Evolutionary conservation across 2,888 invertebrate genomes (phyloP), one percentile per base, ranked within the genome.

Genomic region (Sycophila texana): DNA sequence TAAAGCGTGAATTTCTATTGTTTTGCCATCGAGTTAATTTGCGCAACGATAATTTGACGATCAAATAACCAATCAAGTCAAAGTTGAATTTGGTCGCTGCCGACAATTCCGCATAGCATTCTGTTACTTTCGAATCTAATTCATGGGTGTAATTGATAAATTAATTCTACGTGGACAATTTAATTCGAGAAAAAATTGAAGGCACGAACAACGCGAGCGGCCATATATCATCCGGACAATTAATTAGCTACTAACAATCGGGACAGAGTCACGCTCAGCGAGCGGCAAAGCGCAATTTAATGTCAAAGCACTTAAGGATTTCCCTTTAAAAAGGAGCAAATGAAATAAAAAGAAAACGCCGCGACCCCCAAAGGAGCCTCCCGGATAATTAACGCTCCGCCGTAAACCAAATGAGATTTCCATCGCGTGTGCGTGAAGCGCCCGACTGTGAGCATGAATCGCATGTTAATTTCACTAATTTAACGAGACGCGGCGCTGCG

Each of bases 401-500:
- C 26, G 13, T 47, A 57, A 39, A 20, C 20, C 14, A 30, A 63
- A 77, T 63, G 47, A 63, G 55, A 57, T 61, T 61, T 72, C 26
- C 61, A 72, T 72, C n/a, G 60, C 60, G 16, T 22, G 22, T 16
- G 51, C 18, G 47, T 57, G 13, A 22, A 61, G 16, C 53, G 2
- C 16, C 2, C 47, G 63, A n/a, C 57, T 13, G 18, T 49, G 57
- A 7, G 39, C 39, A 39, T 57, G 63, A 70, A 65, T 70, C 63
- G 71, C 70, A 65, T 49, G 70, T 55, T 77, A 77, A 77, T 77
- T 77, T 65, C 30, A 49, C 71, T 77, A 70, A 77, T 77, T 63
- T 63, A 57, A 70, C 86, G 84, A 84, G 84, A 80, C 53, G 53
- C 84, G 81, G 83, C 81, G 83, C 79, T 78, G 80, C 73, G 82